Evolutionary conservation across 2,113 vertebrate species (phyloP).

Genomic region (Piliocolobus tephrosceles): DNA sequence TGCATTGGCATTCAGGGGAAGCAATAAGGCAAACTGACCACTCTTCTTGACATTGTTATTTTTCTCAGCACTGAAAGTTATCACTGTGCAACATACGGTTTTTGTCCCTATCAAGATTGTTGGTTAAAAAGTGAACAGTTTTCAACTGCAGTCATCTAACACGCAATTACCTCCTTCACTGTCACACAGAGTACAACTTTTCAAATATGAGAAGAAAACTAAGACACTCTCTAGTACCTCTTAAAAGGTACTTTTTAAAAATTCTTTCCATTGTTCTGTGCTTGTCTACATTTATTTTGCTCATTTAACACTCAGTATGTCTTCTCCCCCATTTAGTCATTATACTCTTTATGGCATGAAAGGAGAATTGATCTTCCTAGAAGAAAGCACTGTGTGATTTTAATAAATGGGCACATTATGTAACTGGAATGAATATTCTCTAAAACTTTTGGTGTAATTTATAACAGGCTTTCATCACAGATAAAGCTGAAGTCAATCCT

Average conservation of each 20-base stretch:
- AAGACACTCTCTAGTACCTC: background rate
- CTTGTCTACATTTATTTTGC: background rate
- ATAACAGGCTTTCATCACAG: background rate
- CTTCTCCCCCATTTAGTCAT: background rate
- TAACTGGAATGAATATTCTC: background rate
- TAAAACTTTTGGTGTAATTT: conserved; percentile 32
- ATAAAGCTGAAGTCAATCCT: background rate
- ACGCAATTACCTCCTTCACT: background rate
- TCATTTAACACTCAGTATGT: background rate
- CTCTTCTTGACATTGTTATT: background rate
- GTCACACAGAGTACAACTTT: background rate
- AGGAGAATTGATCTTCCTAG: conserved; percentile 32
- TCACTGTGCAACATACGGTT: background rate
- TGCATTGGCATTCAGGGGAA: background rate
- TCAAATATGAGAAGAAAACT: background rate
- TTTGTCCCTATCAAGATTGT: background rate
- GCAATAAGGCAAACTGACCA: background rate
- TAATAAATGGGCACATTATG: background rate
- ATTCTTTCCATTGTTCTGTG: background rate
- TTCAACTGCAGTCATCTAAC: background rate
- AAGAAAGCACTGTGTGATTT: conserved; percentile 1
- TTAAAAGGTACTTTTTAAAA: background rate
- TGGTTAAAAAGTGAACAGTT: background rate
- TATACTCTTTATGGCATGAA: background rate
- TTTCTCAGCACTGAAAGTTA: background rate